Evolutionary conservation across 1,140 invertebrate genomes (phyloP).

Genomic region (Platyscapa corneri): DNA sequence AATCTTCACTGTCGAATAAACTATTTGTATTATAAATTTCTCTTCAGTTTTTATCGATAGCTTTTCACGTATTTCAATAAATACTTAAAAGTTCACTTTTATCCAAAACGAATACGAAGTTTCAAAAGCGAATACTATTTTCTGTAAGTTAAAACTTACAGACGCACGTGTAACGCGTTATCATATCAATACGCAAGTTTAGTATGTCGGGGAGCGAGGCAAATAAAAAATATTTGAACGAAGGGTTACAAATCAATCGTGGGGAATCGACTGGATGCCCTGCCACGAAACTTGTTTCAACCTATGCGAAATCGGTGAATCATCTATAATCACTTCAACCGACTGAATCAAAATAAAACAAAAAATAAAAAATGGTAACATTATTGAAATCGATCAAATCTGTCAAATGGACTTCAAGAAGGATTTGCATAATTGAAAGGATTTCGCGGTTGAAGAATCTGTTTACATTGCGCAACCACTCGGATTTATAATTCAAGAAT

Average conservation of each 20-base stretch:
- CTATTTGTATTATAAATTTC: no score
- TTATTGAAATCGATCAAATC: slow-evolving; percentile 5
- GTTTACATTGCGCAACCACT: no score
- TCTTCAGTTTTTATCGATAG: no score
- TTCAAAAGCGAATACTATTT: not conserved
- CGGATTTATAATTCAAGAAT: no score
- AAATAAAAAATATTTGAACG: not conserved
- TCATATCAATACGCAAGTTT: not conserved
- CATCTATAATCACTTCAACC: not conserved
- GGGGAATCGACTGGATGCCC: not conserved
- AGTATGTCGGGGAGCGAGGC: not conserved
- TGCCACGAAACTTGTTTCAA: not conserved
- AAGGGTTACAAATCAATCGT: not conserved
- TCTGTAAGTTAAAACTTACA: not conserved
- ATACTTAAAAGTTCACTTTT: no score
- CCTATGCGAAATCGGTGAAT: not conserved
- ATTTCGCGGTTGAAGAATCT: no score
- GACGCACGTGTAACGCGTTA: no score
- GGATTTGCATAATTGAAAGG: not conserved
- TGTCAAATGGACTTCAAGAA: not conserved
- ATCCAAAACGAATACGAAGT: no score
- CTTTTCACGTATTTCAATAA: no score
- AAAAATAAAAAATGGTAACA: not conserved
- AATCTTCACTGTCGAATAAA: no score
- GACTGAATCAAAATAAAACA: not conserved